Percentiles rank a stretch among this genome's conserved stretches.
phyloP scores from a whole-genome alignment of 2,113 vertebrate species.

The Psilopsiagon aymara region DNA sequence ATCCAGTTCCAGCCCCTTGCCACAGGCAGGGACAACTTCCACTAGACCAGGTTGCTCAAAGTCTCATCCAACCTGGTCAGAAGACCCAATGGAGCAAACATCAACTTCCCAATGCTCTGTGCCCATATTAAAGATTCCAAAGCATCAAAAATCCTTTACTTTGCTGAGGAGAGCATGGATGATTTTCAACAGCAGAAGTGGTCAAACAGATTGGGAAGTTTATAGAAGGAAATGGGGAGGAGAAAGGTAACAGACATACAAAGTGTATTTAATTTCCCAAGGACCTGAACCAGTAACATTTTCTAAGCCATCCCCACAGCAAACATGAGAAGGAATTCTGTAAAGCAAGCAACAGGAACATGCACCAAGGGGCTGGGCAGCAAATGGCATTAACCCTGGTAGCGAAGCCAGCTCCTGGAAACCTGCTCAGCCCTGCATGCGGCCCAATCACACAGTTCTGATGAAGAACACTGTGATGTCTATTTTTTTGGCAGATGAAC shows the following conservation, averaged over 20 bases:
- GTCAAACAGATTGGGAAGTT: not conserved
- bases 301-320: not conserved
- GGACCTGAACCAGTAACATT: not conserved
- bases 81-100: not conserved
- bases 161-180: not conserved
- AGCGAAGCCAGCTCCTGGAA: not conserved
- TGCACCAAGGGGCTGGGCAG: not conserved
- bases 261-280: not conserved
- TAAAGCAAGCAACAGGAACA: not conserved
- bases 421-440: not conserved
- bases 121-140: not conserved
- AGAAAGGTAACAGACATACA: rapidly evolving
- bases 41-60: not conserved
- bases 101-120: not conserved
- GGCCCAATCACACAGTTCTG: rapidly evolving
- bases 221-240: not conserved
- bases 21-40: not conserved
- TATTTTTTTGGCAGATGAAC: not conserved
- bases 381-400: not conserved
- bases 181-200: not conserved
- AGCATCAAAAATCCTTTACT: not conserved
- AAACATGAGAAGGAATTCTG: not conserved
- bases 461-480: rapidly evolving
- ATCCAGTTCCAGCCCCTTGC: not conserved
- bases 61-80: not conserved